Conservation (phyloP, 2,888 invertebrate genomes). For the Embidobia sp. region DNA sequence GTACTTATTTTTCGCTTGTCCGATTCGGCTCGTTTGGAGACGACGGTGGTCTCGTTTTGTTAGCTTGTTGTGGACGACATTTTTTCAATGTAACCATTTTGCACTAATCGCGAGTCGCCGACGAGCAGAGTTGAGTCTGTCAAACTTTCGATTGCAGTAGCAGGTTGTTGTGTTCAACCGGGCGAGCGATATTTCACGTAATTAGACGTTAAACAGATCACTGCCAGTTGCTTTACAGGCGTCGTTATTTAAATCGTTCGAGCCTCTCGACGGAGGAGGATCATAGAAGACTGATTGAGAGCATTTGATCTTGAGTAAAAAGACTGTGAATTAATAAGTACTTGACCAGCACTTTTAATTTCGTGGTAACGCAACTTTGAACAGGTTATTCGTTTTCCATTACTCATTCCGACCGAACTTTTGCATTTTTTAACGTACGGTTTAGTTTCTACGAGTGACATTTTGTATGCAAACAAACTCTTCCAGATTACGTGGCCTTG, state of each 20-base stretch:
- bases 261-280: neutral
- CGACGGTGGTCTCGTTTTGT: constrained; percentile 27
- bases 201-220: constrained; percentile 15
- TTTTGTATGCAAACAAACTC: no score
- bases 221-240: constrained; percentile 23
- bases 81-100: no score
- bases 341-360: constrained; percentile 26
- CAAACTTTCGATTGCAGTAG: no score
- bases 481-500: no score
- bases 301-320: constrained; percentile 47
- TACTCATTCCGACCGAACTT: constrained; percentile 24
- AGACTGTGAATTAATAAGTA: constrained; percentile 27
- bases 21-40: neutral
- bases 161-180: no score
- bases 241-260: constrained; percentile 3
- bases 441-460: no score
- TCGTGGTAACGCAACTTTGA: constrained; percentile 24
- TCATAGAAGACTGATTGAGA: constrained; percentile 47
- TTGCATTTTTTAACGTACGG: neutral
- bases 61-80: constrained; percentile 4
- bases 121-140: constrained; percentile 35
- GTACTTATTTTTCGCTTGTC: constrained; percentile 37
- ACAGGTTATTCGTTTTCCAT: constrained; percentile 42
- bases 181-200: neutral
- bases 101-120: constrained; percentile 2